phyloP scores from a whole-genome alignment of 1,140 invertebrate genomes.

The Spodoptera litura region DNA sequence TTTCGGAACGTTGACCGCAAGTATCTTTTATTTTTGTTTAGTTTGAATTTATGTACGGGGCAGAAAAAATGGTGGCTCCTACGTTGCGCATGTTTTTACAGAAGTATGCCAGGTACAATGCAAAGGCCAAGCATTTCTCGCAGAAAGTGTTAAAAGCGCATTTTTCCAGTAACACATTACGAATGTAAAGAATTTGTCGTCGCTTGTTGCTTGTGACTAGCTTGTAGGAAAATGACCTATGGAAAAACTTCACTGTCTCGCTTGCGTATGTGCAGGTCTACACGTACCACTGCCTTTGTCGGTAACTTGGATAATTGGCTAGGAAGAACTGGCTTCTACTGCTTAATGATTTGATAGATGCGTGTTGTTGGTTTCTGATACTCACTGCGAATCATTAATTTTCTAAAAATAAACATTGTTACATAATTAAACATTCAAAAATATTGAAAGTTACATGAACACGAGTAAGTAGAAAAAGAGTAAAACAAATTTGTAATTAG shows the following conservation, averaged over 20 bases:
- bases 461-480: background rate
- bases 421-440: too few relatives aligned
- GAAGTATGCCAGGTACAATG: conserved; percentile 18
- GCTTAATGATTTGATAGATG: conserved; percentile 41
- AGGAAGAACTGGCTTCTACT: conserved; percentile 16
- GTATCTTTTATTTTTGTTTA: conserved; percentile 38
- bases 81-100: conserved; percentile 12
- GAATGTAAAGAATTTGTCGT: conserved; percentile 34
- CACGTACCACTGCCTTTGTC: conserved; percentile 38
- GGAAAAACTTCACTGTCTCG: conserved; percentile 31
- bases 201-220: conserved; percentile 13
- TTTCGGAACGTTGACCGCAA: conserved; percentile 42
- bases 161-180: conserved; percentile 23
- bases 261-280: conserved; percentile 11
- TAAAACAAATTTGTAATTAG: conserved; percentile 12
- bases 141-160: conserved; percentile 45
- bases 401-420: background rate
- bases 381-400: background rate
- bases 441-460: background rate
- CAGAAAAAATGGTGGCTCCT: conserved; percentile 6
- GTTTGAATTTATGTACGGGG: conserved; percentile 13
- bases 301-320: conserved; percentile 42
- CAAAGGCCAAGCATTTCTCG: conserved; percentile 22
- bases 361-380: conserved; percentile 2
- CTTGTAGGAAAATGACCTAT: conserved; percentile 36